Conservation (phyloP, 2,888 invertebrate genomes). For the Caenorhabditis virilis region DNA sequence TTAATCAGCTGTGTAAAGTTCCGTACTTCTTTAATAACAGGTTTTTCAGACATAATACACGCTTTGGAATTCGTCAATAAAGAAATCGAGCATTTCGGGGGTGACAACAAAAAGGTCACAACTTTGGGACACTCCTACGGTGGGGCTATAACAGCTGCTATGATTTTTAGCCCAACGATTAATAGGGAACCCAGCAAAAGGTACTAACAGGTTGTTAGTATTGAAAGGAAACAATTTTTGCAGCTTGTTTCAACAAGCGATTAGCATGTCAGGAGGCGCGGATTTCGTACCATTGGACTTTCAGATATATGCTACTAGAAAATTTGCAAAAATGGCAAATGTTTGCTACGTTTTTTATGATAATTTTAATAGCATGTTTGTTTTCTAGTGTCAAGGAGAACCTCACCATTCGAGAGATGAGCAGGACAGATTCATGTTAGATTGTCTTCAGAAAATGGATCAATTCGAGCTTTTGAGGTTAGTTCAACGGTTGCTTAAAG, state of each 20-base stretch:
- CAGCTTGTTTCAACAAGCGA: constrained; percentile 24
- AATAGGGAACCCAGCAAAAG: constrained; percentile 18
- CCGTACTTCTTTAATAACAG: too few relatives aligned
- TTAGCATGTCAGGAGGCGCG: constrained; percentile 22
- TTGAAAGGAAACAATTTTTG: constrained; percentile 5
- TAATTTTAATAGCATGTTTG: background rate
- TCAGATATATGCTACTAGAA: constrained; percentile 5
- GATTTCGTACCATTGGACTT: constrained; percentile 1
- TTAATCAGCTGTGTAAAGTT: too few relatives aligned
- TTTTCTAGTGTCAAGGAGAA: background rate
- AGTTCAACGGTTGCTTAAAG: too few relatives aligned
- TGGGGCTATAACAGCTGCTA: constrained; percentile 11
- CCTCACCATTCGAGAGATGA: constrained; percentile 3
- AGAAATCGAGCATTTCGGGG: constrained; percentile 39
- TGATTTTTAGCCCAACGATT: constrained; percentile 15
- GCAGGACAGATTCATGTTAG: constrained; percentile 8
- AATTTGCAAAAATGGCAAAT: constrained; percentile 18
- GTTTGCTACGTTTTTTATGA: constrained; percentile 4
- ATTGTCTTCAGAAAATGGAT: constrained; percentile 23
- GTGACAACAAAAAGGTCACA: constrained; percentile 23
- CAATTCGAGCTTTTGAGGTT: constrained; percentile 15
- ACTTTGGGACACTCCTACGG: constrained; percentile 43
- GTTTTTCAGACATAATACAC: constrained; percentile 27
- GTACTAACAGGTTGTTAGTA: background rate
- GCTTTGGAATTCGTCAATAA: constrained; percentile 31